phyloP scores from a whole-genome alignment of 2,797 vertebrate species.

The Parauchenoglanis ngamensis region DNA sequence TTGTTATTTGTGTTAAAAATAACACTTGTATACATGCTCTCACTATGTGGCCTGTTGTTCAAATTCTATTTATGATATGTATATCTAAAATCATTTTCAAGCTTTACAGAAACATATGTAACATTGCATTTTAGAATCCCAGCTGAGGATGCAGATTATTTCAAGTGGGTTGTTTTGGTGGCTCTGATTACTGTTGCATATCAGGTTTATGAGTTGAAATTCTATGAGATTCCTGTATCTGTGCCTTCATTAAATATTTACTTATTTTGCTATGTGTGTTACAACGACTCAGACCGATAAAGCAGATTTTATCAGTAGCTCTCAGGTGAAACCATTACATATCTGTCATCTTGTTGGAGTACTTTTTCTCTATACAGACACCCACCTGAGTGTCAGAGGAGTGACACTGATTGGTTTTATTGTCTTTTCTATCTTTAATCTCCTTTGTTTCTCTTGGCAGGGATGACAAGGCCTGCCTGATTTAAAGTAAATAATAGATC shows the following conservation, averaged over 20 bases:
- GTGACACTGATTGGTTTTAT: constrained; percentile 52
- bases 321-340: constrained; percentile 45
- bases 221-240: constrained; percentile 51
- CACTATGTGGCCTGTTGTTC: background rate
- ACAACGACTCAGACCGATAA: constrained; percentile 47
- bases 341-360: constrained; percentile 40
- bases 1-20: background rate
- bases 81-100: background rate
- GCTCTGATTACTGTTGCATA: constrained; percentile 47
- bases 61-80: background rate
- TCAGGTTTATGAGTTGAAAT: constrained; percentile 55
- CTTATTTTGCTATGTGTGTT: constrained; percentile 60
- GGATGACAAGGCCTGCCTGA: constrained; percentile 63
- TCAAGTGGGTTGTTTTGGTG: constrained; percentile 44
- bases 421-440: constrained; percentile 48
- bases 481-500: constrained; percentile 68
- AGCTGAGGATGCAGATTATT: constrained; percentile 37
- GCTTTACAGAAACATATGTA: constrained; percentile 19
- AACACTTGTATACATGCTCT: background rate
- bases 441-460: constrained; percentile 64
- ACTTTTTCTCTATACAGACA: constrained; percentile 37
- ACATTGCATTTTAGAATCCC: constrained; percentile 4
- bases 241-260: constrained; percentile 59
- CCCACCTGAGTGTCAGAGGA: constrained; percentile 50
- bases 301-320: constrained; percentile 44